Conservation (phyloP, 2,113 vertebrate species). For the Taurulus bubalis region DNA sequence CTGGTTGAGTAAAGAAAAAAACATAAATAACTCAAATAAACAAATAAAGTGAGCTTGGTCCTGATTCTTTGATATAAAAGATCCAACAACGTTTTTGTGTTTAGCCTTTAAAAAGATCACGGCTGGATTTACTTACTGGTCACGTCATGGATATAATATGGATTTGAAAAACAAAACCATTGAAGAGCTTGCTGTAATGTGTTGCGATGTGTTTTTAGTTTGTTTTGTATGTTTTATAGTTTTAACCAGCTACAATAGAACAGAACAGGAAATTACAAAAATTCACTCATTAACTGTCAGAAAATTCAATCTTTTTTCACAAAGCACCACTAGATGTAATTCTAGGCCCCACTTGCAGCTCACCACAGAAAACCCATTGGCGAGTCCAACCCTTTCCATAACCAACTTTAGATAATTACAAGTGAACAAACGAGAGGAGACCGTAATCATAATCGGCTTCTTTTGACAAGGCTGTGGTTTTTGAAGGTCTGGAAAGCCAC, state of each 20-base stretch:
- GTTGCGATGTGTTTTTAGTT: background rate
- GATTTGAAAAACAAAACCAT: background rate
- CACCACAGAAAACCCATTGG: constrained; percentile 39
- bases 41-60: background rate
- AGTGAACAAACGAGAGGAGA: constrained; percentile 45
- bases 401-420: constrained; percentile 61
- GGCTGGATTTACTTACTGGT: constrained; percentile 3
- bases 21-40: background rate
- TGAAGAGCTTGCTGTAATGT: background rate
- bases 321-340: constrained; percentile 49
- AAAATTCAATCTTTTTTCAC: constrained; percentile 41
- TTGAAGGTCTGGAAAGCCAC: constrained; percentile 54
- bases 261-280: constrained; percentile 25
- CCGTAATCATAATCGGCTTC: constrained; percentile 58
- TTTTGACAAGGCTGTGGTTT: constrained; percentile 70
- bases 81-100: background rate
- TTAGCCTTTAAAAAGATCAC: background rate
- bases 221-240: background rate
- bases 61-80: background rate
- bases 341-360: constrained; percentile 39
- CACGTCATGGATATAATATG: background rate
- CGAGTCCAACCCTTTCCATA: constrained; percentile 36
- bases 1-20: background rate
- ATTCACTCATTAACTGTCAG: constrained; percentile 13
- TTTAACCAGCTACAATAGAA: constrained; percentile 4